phyloP scores from a whole-genome alignment of 2,113 vertebrate species.

The Antechinus stuartii region DNA sequence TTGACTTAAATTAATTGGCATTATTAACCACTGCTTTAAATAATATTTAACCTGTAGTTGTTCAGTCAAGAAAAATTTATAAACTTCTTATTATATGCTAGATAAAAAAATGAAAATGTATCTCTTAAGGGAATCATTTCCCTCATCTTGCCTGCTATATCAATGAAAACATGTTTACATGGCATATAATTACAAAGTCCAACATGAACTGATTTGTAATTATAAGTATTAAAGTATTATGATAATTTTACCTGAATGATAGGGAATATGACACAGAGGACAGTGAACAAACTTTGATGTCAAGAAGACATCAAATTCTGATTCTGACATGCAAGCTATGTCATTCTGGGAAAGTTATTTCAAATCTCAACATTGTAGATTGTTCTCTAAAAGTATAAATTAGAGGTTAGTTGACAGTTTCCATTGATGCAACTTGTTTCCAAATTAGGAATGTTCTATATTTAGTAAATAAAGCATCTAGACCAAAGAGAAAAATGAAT shows the following conservation, averaged over 20 bases:
- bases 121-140: background rate
- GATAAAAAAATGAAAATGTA: background rate
- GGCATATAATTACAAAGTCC: background rate
- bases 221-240: background rate
- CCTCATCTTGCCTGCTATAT: background rate
- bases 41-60: background rate
- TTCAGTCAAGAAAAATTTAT: background rate
- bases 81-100: background rate
- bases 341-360: background rate
- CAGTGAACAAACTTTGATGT: background rate
- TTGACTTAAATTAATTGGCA: background rate
- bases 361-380: background rate
- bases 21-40: background rate
- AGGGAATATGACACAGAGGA: background rate
- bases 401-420: background rate
- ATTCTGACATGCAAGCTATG: background rate
- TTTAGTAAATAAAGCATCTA: background rate
- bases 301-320: background rate
- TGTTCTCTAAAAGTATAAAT: background rate
- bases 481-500: background rate
- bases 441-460: background rate
- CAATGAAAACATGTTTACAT: background rate
- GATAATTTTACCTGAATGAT: background rate
- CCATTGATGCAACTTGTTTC: background rate
- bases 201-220: background rate